phyloP scores from a whole-genome alignment of 2,797 vertebrate genomes.

The Enteromius paludinosus region DNA sequence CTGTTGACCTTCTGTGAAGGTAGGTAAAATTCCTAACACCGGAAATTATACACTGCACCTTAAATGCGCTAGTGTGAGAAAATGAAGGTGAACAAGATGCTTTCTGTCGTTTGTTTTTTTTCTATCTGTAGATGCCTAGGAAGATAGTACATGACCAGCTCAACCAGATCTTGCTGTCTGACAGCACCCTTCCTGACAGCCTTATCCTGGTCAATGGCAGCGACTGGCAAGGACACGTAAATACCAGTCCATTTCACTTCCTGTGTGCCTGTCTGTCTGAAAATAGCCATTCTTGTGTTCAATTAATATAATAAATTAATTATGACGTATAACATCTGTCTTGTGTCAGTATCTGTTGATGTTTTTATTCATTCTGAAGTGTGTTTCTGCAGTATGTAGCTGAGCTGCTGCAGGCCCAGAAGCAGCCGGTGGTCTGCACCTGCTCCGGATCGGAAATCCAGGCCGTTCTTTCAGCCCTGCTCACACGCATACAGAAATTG shows the following conservation, averaged over 20 bases:
- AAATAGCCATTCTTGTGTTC: not conserved
- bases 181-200: slow-evolving; percentile 82
- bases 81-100: slow-evolving; percentile 6
- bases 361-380: slow-evolving; percentile 18
- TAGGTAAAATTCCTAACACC: not conserved
- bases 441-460: slow-evolving; percentile 67
- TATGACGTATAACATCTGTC: not conserved
- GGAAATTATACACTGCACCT: not conserved
- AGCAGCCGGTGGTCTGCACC: slow-evolving; percentile 58
- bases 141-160: slow-evolving; percentile 87
- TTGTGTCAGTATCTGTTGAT: not conserved
- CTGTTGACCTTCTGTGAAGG: not conserved
- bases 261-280: not conserved
- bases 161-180: slow-evolving; percentile 86
- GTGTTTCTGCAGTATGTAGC: slow-evolving; percentile 57
- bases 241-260: not conserved
- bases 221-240: slow-evolving; percentile 88
- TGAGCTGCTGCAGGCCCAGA: slow-evolving; percentile 58
- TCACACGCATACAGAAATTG: slow-evolving; percentile 88
- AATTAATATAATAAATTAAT: no score
- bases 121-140: slow-evolving; percentile 76
- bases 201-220: slow-evolving; percentile 82
- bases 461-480: slow-evolving; percentile 82
- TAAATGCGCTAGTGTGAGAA: not conserved
- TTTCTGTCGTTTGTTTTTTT: not conserved